Percentiles rank a stretch among this genome's conserved stretches.
phyloP scores from a whole-genome alignment of 2,888 invertebrate genomes.

The Tetragonisca angustula region DNA sequence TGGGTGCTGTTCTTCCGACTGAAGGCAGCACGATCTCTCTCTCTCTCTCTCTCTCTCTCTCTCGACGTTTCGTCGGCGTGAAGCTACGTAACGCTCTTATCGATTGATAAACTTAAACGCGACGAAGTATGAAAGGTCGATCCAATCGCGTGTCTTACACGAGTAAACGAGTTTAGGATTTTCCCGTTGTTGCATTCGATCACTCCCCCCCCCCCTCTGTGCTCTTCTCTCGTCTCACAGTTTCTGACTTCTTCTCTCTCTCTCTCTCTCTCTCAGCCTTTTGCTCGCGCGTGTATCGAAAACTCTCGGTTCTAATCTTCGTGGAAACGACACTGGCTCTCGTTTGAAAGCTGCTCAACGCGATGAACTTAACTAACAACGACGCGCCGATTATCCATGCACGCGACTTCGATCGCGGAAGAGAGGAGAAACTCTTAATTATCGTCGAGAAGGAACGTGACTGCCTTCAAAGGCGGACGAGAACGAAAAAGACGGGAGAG shows the following conservation, averaged over 20 bases:
- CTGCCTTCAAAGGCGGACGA: constrained; percentile 14
- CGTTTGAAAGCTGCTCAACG: constrained; percentile 61
- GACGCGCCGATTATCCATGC: constrained; percentile 60
- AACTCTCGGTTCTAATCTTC: constrained; percentile 19
- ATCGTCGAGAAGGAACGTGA: constrained; percentile 44
- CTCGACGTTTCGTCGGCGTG: not conserved
- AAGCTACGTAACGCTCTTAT: constrained; percentile 19
- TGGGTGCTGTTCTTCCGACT: constrained; percentile 52
- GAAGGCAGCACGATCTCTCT: too few species aligned
- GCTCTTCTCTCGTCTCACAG: not conserved
- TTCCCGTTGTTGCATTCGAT: constrained; percentile 7
- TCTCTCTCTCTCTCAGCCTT: not conserved
- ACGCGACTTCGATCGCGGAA: constrained; percentile 35
- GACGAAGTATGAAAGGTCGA: constrained; percentile 46
- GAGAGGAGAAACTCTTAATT: constrained; percentile 38
- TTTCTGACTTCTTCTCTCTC: not conserved
- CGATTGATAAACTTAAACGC: constrained; percentile 57
- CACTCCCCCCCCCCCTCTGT: not conserved
- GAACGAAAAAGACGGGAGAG: not conserved
- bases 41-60: too few species aligned
- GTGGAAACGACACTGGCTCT: constrained; percentile 48
- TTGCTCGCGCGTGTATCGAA: not conserved
- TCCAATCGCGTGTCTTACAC: constrained; percentile 57
- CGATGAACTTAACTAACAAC: constrained; percentile 67
- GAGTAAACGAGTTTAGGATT: constrained; percentile 50